Evolutionary conservation across 2,888 invertebrate species (phyloP), one percentile per base, ranked within the genome.

Genomic region (Panopea generosa): DNA sequence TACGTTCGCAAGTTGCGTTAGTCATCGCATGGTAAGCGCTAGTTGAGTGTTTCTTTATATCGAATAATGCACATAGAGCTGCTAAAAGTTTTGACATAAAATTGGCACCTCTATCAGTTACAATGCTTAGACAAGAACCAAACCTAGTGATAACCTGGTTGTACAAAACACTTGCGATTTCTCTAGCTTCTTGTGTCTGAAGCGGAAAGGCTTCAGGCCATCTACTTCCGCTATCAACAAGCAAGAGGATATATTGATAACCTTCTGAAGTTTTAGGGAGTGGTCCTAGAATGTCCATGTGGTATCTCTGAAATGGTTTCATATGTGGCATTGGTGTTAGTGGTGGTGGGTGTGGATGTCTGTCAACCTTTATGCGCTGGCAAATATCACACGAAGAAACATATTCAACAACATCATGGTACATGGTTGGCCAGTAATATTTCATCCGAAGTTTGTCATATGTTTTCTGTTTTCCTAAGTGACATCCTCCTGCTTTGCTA

Each of bases 181-280:
- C 76, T 18, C 49, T 55, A 11, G 82, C 79, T 55, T 77, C 79
- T 47, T 73, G 75, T 14, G 77, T 68, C 38, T n/a, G n/a, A n/a
- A n/a, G n/a, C n/a, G n/a, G n/a, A n/a, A n/a, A n/a, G 1, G 75
- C 78, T 60, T 84, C 84, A 40, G 71, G 43, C 76, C 78, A 84
- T 18, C 62, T 59, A 2, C 71, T 56, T 38, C 69, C 81, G 18
- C 66, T 68, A 18, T 83, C 77, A 14, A 80, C 79, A 24, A 77
- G 47, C n/a, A 80, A 56, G n/a, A 63, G 20, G 2, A 49, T 53
- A 24, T 71, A 59, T 16, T 47, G 26, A 24, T 67, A 67, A 4
- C 50, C 50, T 26, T 67, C 59, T 26, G 38, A 20, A 16, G 57
- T 67, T 20, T 40, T 57, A 14, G 56, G 55, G 2, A 67, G 38